Evolutionary conservation across 2,797 vertebrate species (phyloP).

Genomic region (Cyclopterus lumpus): DNA sequence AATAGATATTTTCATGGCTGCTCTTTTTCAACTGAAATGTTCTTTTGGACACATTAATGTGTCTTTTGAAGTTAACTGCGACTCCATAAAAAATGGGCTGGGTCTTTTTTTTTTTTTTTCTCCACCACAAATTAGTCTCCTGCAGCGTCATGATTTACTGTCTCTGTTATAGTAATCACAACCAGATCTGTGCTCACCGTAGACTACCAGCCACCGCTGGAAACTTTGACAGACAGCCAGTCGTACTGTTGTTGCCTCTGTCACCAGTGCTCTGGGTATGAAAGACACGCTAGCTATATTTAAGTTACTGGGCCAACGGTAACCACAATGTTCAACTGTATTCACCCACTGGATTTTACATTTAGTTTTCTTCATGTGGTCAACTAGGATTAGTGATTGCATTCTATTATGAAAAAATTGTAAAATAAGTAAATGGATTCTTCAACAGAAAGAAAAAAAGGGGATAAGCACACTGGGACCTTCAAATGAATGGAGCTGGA

Average conservation of each 20-base stretch:
- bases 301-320: slow-evolving; percentile 45
- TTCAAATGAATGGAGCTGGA: slow-evolving; percentile 28
- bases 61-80: slow-evolving; percentile 79
- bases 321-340: slow-evolving; percentile 46
- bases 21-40: slow-evolving; percentile 46
- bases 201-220: slow-evolving; percentile 65
- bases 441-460: slow-evolving; percentile 25
- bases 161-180: slow-evolving; percentile 86
- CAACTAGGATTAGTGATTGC: slow-evolving; percentile 30
- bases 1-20: slow-evolving; percentile 28
- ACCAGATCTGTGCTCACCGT: slow-evolving; percentile 78
- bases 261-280: slow-evolving; percentile 50
- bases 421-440: slow-evolving; percentile 48
- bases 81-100: slow-evolving; percentile 76
- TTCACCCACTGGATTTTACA: slow-evolving; percentile 42
- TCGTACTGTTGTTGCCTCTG: slow-evolving; percentile 69
- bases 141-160: slow-evolving; percentile 85
- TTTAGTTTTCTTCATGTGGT: slow-evolving; percentile 56
- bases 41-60: slow-evolving; percentile 66
- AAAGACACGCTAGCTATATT: slow-evolving; percentile 34
- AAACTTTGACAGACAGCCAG: slow-evolving; percentile 80
- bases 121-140: slow-evolving; percentile 84
- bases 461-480: slow-evolving; percentile 29
- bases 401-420: slow-evolving; percentile 45
- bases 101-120: background rate